phyloP scores from a whole-genome alignment of 2,888 invertebrate species.

The Alitta virens region DNA sequence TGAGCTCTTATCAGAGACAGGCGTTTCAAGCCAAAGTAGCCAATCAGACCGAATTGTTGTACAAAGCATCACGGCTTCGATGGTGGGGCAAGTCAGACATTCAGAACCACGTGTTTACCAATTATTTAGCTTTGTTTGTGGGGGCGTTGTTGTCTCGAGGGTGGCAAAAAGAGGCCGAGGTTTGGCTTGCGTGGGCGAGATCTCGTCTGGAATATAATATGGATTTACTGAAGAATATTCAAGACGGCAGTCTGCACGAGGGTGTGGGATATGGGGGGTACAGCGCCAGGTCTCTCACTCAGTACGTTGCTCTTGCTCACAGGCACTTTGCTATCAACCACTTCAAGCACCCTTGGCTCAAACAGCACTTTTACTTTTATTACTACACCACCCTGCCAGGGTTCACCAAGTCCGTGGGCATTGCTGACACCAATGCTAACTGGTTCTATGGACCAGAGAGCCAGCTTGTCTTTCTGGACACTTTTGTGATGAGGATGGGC shows the following conservation, averaged over 20 bases:
- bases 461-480: background rate
- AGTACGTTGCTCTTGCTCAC: background rate
- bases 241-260: background rate
- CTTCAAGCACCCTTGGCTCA: background rate
- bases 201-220: background rate
- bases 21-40: background rate
- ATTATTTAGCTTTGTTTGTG: background rate
- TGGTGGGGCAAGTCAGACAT: background rate
- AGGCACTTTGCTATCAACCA: background rate
- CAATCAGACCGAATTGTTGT: background rate
- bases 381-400: background rate
- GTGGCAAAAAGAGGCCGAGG: background rate
- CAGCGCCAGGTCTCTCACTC: background rate
- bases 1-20: background rate
- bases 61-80: background rate
- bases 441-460: constrained; percentile 1
- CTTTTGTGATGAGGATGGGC: background rate
- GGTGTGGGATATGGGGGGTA: background rate
- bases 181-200: background rate
- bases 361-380: background rate
- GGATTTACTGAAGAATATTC: background rate
- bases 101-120: background rate
- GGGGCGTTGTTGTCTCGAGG: background rate
- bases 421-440: background rate
- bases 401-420: background rate